Conservation (phyloP, 1,140 invertebrate species). For the Trichonephila clavipes region DNA sequence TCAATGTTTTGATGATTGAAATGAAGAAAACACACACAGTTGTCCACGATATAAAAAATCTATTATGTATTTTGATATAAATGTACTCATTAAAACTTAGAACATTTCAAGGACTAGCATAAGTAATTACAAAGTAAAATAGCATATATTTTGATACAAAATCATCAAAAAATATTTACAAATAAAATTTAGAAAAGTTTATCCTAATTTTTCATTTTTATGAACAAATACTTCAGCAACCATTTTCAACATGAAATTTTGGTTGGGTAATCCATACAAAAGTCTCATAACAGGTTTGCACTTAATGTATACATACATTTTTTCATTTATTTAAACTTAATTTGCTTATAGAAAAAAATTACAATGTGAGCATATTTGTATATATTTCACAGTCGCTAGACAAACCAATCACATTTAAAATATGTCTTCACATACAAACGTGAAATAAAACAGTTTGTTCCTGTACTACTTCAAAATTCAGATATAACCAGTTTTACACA, state of each 20-base stretch:
- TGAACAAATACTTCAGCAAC: slow-evolving; percentile 24
- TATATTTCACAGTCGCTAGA: neutral
- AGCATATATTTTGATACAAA: slow-evolving; percentile 61
- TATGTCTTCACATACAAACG: slow-evolving; percentile 31
- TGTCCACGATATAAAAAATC: slow-evolving; percentile 54
- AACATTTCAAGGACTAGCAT: slow-evolving; percentile 60
- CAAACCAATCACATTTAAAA: neutral
- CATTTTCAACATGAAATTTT: slow-evolving; percentile 3
- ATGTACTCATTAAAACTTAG: slow-evolving; percentile 66
- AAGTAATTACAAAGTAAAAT: slow-evolving; percentile 59
- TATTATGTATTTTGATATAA: slow-evolving; percentile 69
- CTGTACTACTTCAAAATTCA: slow-evolving; percentile 28
- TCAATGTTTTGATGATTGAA: neutral
- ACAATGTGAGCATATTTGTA: neutral
- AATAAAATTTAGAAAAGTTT: slow-evolving; percentile 59
- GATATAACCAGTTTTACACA: neutral
- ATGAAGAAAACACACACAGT: neutral
- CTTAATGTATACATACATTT: neutral
- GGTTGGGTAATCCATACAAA: slow-evolving; percentile 19
- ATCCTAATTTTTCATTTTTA: slow-evolving; percentile 38
- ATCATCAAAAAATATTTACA: slow-evolving; percentile 67
- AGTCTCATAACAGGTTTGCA: slow-evolving; percentile 23
- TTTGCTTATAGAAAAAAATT: neutral
- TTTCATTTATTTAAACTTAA: slow-evolving; percentile 14
- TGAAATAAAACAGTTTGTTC: slow-evolving; percentile 27